A percentile compares a stretch with the other conserved stretches of the same genome.
These are phyloP conservation scores for Elmis aenea DNA, from an alignment of 2,888 invertebrate species.

Conservation along the genomic window DNA sequence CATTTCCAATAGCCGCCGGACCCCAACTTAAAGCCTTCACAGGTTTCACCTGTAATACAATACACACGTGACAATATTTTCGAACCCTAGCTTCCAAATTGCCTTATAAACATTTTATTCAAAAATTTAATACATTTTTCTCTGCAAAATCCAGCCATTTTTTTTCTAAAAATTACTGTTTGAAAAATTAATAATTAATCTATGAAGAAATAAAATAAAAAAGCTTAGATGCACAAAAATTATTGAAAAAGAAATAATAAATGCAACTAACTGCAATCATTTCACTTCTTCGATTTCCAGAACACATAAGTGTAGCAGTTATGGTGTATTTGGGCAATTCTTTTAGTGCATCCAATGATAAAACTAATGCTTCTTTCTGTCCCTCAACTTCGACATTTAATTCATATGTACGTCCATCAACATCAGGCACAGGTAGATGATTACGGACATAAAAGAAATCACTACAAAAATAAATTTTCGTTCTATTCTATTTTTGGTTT, in stretches of 20 bases:
- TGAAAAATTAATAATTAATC: too few relatives aligned
- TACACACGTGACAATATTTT: too few relatives aligned
- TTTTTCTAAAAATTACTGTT: too few relatives aligned
- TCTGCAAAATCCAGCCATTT: too few relatives aligned
- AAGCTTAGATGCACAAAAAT: too few relatives aligned
- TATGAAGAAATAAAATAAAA: too few relatives aligned
- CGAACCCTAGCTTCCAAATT: too few relatives aligned
- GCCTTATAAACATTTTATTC: too few relatives aligned
- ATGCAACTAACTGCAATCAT: too few relatives aligned
- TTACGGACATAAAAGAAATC: constrained; percentile 95
- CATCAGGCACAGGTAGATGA: constrained; percentile 90
- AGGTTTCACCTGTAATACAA: constrained; percentile 70
- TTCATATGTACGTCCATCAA: constrained; percentile 61
- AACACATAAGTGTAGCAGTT: constrained; percentile 88
- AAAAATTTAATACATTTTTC: too few relatives aligned
- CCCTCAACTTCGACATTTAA: constrained; percentile 64
- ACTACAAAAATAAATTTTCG: constrained; percentile 54
- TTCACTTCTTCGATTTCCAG: constrained; percentile 91
- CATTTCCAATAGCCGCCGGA: constrained; percentile 89
- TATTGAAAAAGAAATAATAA: too few relatives aligned
- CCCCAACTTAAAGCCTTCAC: constrained; percentile 88
- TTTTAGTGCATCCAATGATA: constrained; percentile 63
- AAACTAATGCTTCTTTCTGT: constrained; percentile 42
- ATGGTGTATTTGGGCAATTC: constrained; percentile 67
- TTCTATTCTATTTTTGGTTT: too few relatives aligned